Evolutionary conservation across 2,888 invertebrate species (phyloP), one percentile per base, ranked within the genome.

Genomic region (Amorpha juglandis): DNA sequence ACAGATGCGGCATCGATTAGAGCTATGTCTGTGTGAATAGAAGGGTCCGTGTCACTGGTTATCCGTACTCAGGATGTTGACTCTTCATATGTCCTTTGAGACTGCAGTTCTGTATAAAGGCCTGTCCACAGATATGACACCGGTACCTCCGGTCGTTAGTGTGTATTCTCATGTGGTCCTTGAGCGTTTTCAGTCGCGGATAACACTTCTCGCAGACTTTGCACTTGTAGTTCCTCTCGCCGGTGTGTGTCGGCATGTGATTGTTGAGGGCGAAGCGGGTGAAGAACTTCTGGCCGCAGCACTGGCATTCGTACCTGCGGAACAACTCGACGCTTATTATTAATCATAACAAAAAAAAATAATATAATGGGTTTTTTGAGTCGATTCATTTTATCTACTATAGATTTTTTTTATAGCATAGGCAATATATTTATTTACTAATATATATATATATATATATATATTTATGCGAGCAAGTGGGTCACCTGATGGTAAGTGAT

Each of bases 31-130:
- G 27, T 4, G 27, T 27, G 27, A 3, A 27, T 27, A 27, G 27
- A 27, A 27, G 27, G 27, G 2, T 27, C 27, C 38, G 7, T 38
- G 38, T 38, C 38, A 45, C 45, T 45, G 45, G 45, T 81, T 83
- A 87, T 69, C 83, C 87, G 68, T 89, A 91, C 51, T 92, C 91
- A 0, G 92, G 89, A 63, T 92, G 92, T 45, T 92, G 92, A 27
- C 89, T 91, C 73, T 91, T 91, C 84, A 92, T 86, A 64, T 92
- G 92, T 0, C 91, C 91, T 68, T 92, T 92, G 0, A 92, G 67
- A 65, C 92, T 92, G 69, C 92, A 92, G 69, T 92, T 92, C 71
- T 92, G 92, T 70, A 92, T 89, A 69, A 92, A 92, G 1, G 92
- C 92, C 69, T 91, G 92, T 0, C 89, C 92, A 70, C 92, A 92